Evolutionary conservation across 2,888 invertebrate species (phyloP).

Genomic region (Cerceris ruficornis): DNA sequence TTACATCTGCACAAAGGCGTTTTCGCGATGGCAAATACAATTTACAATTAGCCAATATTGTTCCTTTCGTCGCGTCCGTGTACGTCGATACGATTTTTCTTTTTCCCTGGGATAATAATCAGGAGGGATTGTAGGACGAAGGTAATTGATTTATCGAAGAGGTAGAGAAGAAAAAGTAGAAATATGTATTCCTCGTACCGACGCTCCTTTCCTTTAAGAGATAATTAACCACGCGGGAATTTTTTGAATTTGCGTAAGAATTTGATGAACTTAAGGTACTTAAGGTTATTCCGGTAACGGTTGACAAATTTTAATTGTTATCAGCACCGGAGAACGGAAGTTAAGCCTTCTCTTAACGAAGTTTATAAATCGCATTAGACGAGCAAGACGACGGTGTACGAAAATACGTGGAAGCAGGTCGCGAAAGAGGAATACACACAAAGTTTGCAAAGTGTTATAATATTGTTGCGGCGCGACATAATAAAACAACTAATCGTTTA

Average conservation of each 20-base stretch:
- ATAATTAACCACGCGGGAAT: no score
- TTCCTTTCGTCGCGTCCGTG: background rate
- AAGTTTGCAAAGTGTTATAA: no score
- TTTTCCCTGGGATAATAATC: background rate
- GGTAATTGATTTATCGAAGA: no score
- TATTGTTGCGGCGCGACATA: no score
- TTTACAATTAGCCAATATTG: conserved; percentile 34
- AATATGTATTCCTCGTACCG: no score
- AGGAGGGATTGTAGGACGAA: no score
- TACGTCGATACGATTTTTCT: background rate
- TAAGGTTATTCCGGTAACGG: no score
- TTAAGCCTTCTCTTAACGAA: conserved; percentile 23
- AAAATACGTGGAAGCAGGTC: conserved; percentile 14
- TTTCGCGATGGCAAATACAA: conserved; percentile 36
- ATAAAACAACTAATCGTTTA: no score
- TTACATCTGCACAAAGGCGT: background rate
- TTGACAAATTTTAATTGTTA: background rate
- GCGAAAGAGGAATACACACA: conserved; percentile 10
- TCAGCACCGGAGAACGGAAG: background rate
- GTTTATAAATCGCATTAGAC: conserved; percentile 14
- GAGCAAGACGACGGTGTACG: background rate
- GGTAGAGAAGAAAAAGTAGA: no score
- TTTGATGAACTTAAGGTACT: no score
- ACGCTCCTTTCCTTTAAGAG: no score
- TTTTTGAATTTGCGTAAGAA: no score